Evolutionary conservation across 2,888 invertebrate genomes (phyloP), one percentile per base, ranked within the genome.

Genomic region (Drosophila longiperda): DNA sequence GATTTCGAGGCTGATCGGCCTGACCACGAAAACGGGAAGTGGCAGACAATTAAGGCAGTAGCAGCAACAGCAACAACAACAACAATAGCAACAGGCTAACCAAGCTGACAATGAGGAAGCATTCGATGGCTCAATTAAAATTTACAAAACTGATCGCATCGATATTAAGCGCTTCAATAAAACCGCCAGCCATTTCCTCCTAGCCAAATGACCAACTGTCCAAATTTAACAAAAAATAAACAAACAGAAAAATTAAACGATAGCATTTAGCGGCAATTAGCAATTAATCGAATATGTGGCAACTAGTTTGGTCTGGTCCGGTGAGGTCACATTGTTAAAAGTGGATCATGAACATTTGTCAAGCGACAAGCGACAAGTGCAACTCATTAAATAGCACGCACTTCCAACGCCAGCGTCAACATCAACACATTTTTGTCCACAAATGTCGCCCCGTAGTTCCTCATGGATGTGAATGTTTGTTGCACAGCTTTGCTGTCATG

Each of bases 181-280:
- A 73, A 50, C 75, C 66, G 40, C 63, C 53, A 60, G 9, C 50
- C 61, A 79, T 82, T 85, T 85, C 85, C 85, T 85, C 74, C 65
- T 83, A 76, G 73, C 82, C 85, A 86, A 86, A 83, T 87, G 87
- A 86, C 87, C 87, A 87, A 87, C 82, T 87, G 82, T 87, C 82
- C 87, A 85, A 87, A 77, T 82, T 83, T 74, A 65, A 38, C 55
- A 40, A 73, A 42, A 57, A 29, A 26, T 26, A 64, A 29, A 53
- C 59, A 66, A 49, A 29, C 9, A 4, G 29, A 61, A 63, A 58
- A 60, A 40, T 53, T 33, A 52, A 52, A 57, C 65, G 12, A 54
- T 65, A 75, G 59, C 57, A 78, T 82, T 83, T 78, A 63, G 62
- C 63, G 63, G 52, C 77, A 74, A 81, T 83, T 81, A 75, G 55